These are phyloP conservation scores for Atractosteus spatula DNA, from an alignment of 2,113 vertebrate genomes.

Conservation along the genomic window DNA sequence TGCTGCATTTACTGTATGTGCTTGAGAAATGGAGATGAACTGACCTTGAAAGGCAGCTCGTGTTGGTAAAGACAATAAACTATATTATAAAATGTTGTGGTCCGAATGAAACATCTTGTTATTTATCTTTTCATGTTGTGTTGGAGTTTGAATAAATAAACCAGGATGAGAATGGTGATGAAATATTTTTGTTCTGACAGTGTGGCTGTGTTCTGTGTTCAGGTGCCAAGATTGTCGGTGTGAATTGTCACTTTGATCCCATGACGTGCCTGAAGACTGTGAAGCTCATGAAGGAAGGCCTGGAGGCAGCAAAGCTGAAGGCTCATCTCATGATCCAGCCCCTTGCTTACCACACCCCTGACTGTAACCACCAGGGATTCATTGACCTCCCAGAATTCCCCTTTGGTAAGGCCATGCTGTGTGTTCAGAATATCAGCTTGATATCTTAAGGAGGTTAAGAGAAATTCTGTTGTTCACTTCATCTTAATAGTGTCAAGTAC, in stretches of 20 bases:
- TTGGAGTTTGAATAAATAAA: neutral
- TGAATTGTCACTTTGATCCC: slow-evolving; percentile 97
- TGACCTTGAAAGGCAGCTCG: no score
- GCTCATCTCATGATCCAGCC: slow-evolving; percentile 89
- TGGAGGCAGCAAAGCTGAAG: slow-evolving; percentile 82
- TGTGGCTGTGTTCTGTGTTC: slow-evolving; percentile 3
- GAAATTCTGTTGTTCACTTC: no score
- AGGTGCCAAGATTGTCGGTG: slow-evolving; percentile 89
- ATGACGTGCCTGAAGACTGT: slow-evolving; percentile 78
- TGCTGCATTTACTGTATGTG: no score
- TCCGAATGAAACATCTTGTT: no score
- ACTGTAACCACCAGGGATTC: slow-evolving; percentile 90
- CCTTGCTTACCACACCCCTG: slow-evolving; percentile 89
- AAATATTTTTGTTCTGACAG: neutral
- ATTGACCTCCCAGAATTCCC: slow-evolving; percentile 96
- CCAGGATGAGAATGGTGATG: neutral
- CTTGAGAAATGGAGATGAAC: no score
- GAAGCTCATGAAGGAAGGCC: slow-evolving; percentile 88
- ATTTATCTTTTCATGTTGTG: no score
- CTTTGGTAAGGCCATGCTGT: slow-evolving; percentile 71
- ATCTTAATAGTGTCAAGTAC: no score
- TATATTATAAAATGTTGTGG: no score
- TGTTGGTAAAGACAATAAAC: no score
- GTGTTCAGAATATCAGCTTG: neutral
- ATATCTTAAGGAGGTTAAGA: no score